Percentiles rank a stretch among this genome's conserved stretches.
Evolutionary conservation across 2,797 vertebrate species (phyloP).

Genomic region (Yasuhikotakia modesta): DNA sequence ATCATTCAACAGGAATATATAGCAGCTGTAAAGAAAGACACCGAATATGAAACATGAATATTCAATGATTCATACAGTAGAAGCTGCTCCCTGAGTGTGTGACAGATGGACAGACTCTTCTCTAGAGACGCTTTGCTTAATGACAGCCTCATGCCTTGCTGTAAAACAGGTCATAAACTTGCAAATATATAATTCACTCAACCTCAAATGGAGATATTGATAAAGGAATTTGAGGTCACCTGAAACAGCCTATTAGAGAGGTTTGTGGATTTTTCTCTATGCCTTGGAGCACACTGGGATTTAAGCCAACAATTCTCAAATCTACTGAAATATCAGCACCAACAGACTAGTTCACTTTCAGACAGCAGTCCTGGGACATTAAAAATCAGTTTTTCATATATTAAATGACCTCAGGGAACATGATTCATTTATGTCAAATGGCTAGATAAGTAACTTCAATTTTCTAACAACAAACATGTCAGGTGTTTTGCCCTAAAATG

Average conservation of each 20-base stretch:
- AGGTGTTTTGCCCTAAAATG: conserved; percentile 42
- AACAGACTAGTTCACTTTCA: conserved; percentile 13
- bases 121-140: background rate
- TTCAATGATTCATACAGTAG: conserved; percentile 12
- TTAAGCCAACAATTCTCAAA: conserved; percentile 32
- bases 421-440: conserved; percentile 44
- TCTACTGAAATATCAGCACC: conserved; percentile 11
- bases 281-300: conserved; percentile 19
- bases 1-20: conserved; percentile 1
- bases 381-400: conserved; percentile 27
- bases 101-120: conserved; percentile 19
- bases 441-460: conserved; percentile 35
- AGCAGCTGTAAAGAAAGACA: conserved; percentile 1
- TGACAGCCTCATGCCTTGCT: conserved; percentile 7
- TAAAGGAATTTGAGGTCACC: conserved; percentile 19
- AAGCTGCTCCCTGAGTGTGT: conserved; percentile 11
- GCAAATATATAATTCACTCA: conserved; percentile 21
- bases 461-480: conserved; percentile 53
- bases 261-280: conserved; percentile 13
- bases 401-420: conserved; percentile 37
- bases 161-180: conserved; percentile 9
- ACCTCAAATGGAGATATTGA: conserved; percentile 23
- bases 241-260: background rate
- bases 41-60: background rate
- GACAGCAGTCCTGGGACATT: conserved; percentile 18